Conservation (phyloP, 30 jellyfish, hydroid and myxozoan genomes). For the Rhopilema esculentum region DNA sequence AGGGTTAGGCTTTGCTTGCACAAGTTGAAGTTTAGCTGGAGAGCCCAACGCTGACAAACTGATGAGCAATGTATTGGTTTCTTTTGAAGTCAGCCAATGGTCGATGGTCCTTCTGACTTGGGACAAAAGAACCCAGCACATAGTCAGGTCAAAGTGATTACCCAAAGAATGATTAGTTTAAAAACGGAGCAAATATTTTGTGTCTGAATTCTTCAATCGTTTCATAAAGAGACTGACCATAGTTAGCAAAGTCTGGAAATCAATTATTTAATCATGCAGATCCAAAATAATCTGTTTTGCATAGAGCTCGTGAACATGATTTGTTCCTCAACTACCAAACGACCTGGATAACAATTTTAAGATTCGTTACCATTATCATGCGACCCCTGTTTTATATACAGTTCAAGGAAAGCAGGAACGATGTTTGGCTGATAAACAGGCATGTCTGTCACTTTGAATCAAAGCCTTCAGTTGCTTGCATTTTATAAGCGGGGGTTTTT, state of each 20-base stretch:
- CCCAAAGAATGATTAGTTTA: background rate
- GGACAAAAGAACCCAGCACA: background rate
- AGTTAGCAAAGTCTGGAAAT: background rate
- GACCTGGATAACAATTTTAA: too few relatives aligned
- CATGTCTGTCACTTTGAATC: too few relatives aligned
- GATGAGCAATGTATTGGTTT: background rate
- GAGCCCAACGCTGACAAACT: background rate
- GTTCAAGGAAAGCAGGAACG: too few relatives aligned
- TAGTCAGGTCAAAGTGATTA: background rate
- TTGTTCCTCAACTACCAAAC: too few relatives aligned
- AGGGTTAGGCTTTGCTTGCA: too few relatives aligned
- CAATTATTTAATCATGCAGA: background rate
- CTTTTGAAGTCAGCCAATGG: background rate
- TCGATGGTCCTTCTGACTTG: background rate
- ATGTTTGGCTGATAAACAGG: too few relatives aligned
- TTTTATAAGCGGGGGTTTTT: too few relatives aligned
- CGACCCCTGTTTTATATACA: too few relatives aligned
- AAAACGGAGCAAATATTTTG: background rate
- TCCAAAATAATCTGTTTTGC: background rate
- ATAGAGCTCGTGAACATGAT: background rate
- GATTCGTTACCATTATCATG: too few relatives aligned
- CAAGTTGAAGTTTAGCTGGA: background rate
- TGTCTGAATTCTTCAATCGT: background rate
- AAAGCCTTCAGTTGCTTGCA: too few relatives aligned
- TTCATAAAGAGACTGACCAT: background rate